Evolutionary conservation across 2,113 vertebrate species (phyloP).

Genomic region (Ahaetulla prasina): DNA sequence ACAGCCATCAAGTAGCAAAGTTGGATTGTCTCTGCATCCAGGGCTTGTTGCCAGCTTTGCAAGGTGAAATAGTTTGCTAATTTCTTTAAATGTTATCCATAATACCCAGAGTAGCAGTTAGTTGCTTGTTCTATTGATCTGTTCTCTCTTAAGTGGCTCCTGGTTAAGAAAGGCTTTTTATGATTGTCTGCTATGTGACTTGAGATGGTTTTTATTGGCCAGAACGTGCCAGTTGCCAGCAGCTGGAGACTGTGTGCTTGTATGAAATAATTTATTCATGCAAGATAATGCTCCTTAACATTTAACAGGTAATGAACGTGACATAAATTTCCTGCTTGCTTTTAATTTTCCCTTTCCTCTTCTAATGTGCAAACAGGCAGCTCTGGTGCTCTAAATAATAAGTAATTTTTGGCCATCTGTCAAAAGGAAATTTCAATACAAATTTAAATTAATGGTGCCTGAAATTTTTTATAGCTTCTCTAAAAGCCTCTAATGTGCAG

Average conservation of each 20-base stretch:
- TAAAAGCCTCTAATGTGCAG: slow-evolving; percentile 85
- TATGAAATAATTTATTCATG: slow-evolving; percentile 78
- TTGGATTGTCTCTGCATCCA: slow-evolving; percentile 46
- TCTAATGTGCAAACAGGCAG: slow-evolving; percentile 79
- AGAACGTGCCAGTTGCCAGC: slow-evolving; percentile 63
- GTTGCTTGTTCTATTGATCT: slow-evolving; percentile 65
- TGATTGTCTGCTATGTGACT: slow-evolving; percentile 69
- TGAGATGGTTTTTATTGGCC: slow-evolving; percentile 65
- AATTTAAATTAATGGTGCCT: slow-evolving; percentile 88
- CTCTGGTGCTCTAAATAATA: slow-evolving; percentile 81
- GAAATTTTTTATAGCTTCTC: slow-evolving; percentile 81
- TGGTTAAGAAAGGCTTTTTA: slow-evolving; percentile 69
- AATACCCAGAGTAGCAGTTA: slow-evolving; percentile 70
- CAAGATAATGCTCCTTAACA: slow-evolving; percentile 77
- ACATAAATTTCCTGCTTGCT: slow-evolving; percentile 78
- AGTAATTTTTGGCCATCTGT: slow-evolving; percentile 87
- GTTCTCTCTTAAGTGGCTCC: slow-evolving; percentile 67
- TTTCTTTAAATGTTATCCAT: slow-evolving; percentile 71
- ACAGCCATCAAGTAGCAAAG: slow-evolving; percentile 23
- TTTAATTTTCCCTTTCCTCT: slow-evolving; percentile 79
- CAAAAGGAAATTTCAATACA: slow-evolving; percentile 84
- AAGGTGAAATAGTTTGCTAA: slow-evolving; percentile 70
- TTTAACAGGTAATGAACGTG: slow-evolving; percentile 81
- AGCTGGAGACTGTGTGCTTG: slow-evolving; percentile 67
- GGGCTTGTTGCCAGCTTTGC: slow-evolving; percentile 58